phyloP scores from a whole-genome alignment of 2,888 invertebrate species.

The Crioceris asparagi region DNA sequence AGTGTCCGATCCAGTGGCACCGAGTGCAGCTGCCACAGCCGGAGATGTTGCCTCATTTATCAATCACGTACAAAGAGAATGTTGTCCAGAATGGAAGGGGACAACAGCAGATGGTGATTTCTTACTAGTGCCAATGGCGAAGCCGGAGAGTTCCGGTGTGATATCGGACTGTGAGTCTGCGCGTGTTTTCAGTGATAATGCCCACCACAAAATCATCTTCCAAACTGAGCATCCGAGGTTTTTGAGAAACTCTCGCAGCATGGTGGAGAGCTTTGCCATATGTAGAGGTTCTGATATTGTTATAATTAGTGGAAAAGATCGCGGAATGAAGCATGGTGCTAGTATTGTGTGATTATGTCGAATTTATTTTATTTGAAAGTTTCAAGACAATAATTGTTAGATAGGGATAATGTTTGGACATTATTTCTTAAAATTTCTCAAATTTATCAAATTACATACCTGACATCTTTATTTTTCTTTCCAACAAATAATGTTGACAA shows the following conservation, averaged over 20 bases:
- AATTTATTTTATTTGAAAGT: too few species aligned
- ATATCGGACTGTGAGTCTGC: constrained; percentile 19
- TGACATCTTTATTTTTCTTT: too few species aligned
- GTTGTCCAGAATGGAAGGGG: constrained; percentile 9
- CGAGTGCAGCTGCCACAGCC: constrained; percentile 35
- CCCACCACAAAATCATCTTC: constrained; percentile 18
- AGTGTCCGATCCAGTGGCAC: constrained; percentile 28
- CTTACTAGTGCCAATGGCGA: constrained; percentile 34
- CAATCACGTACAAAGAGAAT: constrained; percentile 31
- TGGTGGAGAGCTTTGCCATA: constrained; percentile 35
- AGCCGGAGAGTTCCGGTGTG: constrained; percentile 33
- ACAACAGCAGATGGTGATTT: constrained; percentile 32
- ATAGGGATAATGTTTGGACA: too few species aligned
- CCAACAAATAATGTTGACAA: too few species aligned
- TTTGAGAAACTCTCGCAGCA: constrained; percentile 30
- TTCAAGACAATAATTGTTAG: too few species aligned
- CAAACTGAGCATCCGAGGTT: constrained; percentile 22
- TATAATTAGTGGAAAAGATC: constrained; percentile 27
- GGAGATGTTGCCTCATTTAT: constrained; percentile 35
- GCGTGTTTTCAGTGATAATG: constrained; percentile 21
- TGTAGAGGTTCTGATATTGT: constrained; percentile 31
- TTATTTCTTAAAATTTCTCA: too few species aligned
- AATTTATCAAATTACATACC: too few species aligned
- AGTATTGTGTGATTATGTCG: constrained; percentile 32
- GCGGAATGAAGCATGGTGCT: constrained; percentile 31